phyloP scores from a whole-genome alignment of 2,888 invertebrate species.

The Tyria jacobaeae region DNA sequence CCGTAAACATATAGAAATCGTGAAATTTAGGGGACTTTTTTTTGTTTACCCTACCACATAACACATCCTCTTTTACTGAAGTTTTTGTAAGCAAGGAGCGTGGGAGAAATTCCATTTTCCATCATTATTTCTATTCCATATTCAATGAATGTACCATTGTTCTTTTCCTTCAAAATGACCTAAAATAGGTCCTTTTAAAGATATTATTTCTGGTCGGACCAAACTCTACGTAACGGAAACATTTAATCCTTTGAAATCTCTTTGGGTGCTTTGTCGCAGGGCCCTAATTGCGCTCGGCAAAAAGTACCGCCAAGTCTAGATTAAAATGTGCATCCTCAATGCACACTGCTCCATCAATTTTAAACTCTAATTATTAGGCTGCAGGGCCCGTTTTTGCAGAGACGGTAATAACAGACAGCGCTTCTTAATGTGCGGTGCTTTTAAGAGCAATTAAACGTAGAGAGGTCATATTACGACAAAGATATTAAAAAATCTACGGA shows the following conservation, averaged over 20 bases:
- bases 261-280: conserved; percentile 66
- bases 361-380: conserved; percentile 42
- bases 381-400: conserved; percentile 43
- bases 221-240: conserved; percentile 72
- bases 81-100: background rate
- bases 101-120: background rate
- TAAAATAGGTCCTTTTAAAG: conserved; percentile 31
- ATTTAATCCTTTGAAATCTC: conserved; percentile 77
- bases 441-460: conserved; percentile 69
- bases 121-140: too few species aligned
- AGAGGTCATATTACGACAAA: conserved; percentile 64
- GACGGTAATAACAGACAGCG: conserved; percentile 45
- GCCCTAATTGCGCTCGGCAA: conserved; percentile 73
- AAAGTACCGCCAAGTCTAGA: conserved; percentile 73
- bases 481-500: conserved; percentile 51
- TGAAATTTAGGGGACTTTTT: background rate
- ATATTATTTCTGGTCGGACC: conserved; percentile 52
- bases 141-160: background rate
- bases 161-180: background rate
- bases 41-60: background rate
- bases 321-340: conserved; percentile 68
- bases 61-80: background rate
- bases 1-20: background rate
- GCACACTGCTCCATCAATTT: conserved; percentile 31
- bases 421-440: conserved; percentile 60